Percentiles rank a stretch among this genome's conserved stretches.
Conservation (phyloP, 2,113 vertebrate species). For the Stigmatopora argus region DNA sequence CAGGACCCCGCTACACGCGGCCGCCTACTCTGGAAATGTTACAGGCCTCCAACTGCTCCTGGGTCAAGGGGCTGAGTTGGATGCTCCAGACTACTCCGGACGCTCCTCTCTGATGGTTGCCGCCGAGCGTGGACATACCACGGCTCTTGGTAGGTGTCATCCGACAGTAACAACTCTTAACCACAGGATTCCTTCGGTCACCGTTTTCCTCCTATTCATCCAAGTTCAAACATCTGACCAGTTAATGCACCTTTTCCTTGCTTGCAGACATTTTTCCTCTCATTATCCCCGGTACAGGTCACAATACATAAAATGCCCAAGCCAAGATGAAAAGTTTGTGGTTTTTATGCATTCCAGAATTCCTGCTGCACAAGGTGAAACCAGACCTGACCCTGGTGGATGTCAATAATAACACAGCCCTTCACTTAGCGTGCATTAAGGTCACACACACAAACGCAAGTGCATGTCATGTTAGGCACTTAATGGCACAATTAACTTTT, state of each 20-base stretch:
- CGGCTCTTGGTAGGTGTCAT: conserved; percentile 77
- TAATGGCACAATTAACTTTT: conserved; percentile 7
- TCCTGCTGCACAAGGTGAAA: conserved; percentile 85
- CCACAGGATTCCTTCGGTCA: background rate
- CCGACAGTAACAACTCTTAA: background rate
- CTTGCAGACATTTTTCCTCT: background rate
- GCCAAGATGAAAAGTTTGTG: conserved; percentile 14
- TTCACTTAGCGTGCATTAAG: conserved; percentile 97
- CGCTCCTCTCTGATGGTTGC: conserved; percentile 89
- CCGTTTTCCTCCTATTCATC: too few species aligned
- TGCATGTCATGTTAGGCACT: conserved; percentile 20
- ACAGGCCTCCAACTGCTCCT: conserved; percentile 87
- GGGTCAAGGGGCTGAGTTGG: conserved; percentile 81
- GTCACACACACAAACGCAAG: conserved; percentile 56
- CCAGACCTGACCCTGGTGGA: conserved; percentile 88
- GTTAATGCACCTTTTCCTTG: background rate
- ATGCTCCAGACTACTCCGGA: conserved; percentile 78
- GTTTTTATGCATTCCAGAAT: conserved; percentile 71
- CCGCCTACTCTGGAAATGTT: conserved; percentile 86
- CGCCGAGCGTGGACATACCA: conserved; percentile 82
- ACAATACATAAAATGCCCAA: background rate
- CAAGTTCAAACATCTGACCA: background rate
- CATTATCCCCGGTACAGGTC: background rate
- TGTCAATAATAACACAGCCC: conserved; percentile 91
- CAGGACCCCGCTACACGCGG: conserved; percentile 92